These are phyloP conservation scores for Saguinus midas DNA, from an alignment of 2,113 vertebrate species.

Conservation along the genomic window DNA sequence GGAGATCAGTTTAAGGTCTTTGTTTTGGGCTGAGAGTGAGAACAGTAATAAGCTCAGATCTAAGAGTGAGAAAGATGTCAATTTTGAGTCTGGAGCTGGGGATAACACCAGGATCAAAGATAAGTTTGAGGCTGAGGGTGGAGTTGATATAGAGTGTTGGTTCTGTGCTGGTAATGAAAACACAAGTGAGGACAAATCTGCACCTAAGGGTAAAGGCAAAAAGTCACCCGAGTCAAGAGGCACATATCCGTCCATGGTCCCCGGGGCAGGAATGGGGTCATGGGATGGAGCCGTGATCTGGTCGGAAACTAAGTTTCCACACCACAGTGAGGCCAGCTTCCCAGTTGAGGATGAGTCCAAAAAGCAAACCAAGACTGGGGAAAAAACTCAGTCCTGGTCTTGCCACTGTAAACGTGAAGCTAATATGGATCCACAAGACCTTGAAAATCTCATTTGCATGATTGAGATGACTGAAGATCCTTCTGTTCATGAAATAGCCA, in stretches of 20 bases:
- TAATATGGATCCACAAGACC: slow-evolving; percentile 68
- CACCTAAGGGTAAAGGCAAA: slow-evolving; percentile 40
- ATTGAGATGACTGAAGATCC: slow-evolving; percentile 77
- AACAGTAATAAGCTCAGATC: slow-evolving; percentile 45
- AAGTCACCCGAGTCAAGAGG: slow-evolving; percentile 32
- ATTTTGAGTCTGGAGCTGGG: slow-evolving; percentile 13
- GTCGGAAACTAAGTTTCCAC: slow-evolving; percentile 56
- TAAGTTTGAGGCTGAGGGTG: slow-evolving; percentile 49
- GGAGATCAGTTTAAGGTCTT: slow-evolving; percentile 73
- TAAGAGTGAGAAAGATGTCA: slow-evolving; percentile 17
- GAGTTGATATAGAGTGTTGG: slow-evolving; percentile 46
- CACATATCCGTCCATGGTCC: slow-evolving; percentile 69
- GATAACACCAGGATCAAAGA: neutral
- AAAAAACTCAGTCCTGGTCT: slow-evolving; percentile 52
- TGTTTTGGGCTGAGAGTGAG: slow-evolving; percentile 72
- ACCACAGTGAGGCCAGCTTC: slow-evolving; percentile 39
- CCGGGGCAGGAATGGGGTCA: slow-evolving; percentile 72
- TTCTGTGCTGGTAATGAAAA: slow-evolving; percentile 57
- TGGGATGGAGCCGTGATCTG: slow-evolving; percentile 71
- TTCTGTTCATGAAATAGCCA: slow-evolving; percentile 77
- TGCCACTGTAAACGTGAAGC: slow-evolving; percentile 60
- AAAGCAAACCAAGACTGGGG: slow-evolving; percentile 51
- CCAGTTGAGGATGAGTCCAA: slow-evolving; percentile 46
- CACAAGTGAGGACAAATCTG: slow-evolving; percentile 47
- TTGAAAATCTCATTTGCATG: slow-evolving; percentile 77